Base-by-base conservation (phyloP, 2,113 vertebrate species). In the Ovis aries region DNA sequence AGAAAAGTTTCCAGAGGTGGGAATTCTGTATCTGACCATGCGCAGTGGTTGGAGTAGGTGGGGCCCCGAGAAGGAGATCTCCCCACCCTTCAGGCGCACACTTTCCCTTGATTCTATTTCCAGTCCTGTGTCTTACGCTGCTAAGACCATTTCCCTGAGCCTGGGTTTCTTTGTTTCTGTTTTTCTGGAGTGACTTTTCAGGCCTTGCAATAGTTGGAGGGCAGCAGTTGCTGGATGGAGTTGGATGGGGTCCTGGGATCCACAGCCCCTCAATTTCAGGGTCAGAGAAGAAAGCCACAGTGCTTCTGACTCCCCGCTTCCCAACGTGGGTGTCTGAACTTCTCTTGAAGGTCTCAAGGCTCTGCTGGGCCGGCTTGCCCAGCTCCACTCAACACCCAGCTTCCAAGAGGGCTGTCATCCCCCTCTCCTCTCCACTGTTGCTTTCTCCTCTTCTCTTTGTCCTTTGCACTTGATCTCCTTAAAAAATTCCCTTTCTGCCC, bases 31-130 rank as follows among this genome's bases (percentile, higher is more conserved):
- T 29, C 3, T 10, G 5, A 15, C 4, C 1, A 0, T 16, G 40
- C 0, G 0, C 0, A 0, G 0, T n/a, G 21, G 33, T 0, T n/a
- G 12, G 16, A 0, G 1, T 0, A 43, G 29, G 59, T 7, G 33
- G 23, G 17, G 11, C 6, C 23, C 19, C 2, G 1, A 31, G 57
- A 52, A 77, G 57, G 33, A 3, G 48, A 12, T 23, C 84, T 50
- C 16, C 10, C 12, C 29, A 29, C 27, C 29, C 14, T 80, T 31
- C 89, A 4, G 25, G 33, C 1, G 0, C 6, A 10, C 23, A 25
- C 9, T 3, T 9, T 50, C 2, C n/a, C 6, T n/a, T 27, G 5
- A 31, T 12, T 50, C 43, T 40, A 23, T 62, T 82, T 74, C 31
- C 6, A 7, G 29, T 16, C 1, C 31, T 60, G 48, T 60, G 36